phyloP scores from a whole-genome alignment of 2,113 vertebrate genomes.

The Cyanoliseus patagonus region DNA sequence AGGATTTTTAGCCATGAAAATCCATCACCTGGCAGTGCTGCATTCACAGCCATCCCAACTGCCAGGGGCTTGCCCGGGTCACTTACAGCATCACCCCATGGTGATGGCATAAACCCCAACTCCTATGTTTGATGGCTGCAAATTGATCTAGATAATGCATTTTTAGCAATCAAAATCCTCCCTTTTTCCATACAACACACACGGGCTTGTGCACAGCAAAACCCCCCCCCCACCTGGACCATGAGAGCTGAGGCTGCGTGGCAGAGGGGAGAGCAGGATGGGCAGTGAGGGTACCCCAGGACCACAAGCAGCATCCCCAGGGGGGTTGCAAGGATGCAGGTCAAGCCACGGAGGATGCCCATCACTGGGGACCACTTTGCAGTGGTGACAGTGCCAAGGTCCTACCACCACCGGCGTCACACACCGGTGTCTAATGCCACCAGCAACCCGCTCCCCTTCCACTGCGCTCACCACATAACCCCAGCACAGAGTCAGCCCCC shows the following conservation, averaged over 20 bases:
- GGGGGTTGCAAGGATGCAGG: not conserved
- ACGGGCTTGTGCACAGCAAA: not conserved
- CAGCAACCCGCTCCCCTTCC: rapidly evolving
- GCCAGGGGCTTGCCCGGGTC: not conserved
- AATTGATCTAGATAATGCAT: not conserved
- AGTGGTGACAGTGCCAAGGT: rapidly evolving
- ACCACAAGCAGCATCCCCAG: too few relatives aligned
- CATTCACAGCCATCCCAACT: rapidly evolving
- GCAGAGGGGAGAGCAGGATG: not conserved
- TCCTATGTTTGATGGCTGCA: not conserved
- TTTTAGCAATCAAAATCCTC: not conserved
- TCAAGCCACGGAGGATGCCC: rapidly evolving
- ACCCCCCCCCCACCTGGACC: not conserved
- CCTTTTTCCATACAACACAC: not conserved
- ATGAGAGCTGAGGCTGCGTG: rapidly evolving
- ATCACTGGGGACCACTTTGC: rapidly evolving
- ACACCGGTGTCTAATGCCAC: rapidly evolving
- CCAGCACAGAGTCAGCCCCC: rapidly evolving
- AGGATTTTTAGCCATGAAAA: not conserved
- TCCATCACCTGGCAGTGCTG: not conserved
- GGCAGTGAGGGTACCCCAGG: rapidly evolving
- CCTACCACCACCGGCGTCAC: rapidly evolving
- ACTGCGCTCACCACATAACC: not conserved
- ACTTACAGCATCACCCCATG: not conserved
- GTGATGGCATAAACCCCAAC: not conserved